Evolutionary conservation across 2,888 invertebrate species (phyloP), one percentile per base, ranked within the genome.

Genomic region (Sepiola atlantica): DNA sequence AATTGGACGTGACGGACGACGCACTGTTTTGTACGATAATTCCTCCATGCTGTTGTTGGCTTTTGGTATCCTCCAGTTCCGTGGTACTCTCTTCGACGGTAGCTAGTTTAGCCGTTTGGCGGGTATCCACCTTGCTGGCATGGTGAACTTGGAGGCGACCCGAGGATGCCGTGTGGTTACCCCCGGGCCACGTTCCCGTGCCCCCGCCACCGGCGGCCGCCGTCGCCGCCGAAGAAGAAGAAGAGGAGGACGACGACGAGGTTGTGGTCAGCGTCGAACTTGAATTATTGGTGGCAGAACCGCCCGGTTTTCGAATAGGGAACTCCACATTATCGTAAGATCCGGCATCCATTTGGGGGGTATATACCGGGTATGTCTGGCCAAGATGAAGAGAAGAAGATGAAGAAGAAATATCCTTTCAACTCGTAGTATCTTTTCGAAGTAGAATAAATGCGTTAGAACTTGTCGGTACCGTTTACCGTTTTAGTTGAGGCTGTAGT

Each of bases 241-340:
- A n/a, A 0, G 77, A 77, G 16, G 77, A 77, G 0, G 77, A 77
- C 21, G 57, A 57, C 57, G 21, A 57, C 57, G 57, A 57, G 0
- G 77, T n/a, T 14, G 77, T 77, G 77, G 77, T 77, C 77, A 77
- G 77, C 77, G 77, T 92, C 8, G 92, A 54, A 24, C 54, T 21
- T 6, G 24, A 6, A 54, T 0, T 90, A 35, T 92, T 92, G n/a
- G 35, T 28, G 28, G 92, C 6, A 55, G 92, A n/a, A 20, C 54
- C 55, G 8, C 94, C 95, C 1, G 96, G 96, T 35, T 96, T 95
- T 90, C 96, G 95, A 54, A 96, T 95, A 0, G 96, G 96, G 94
- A 97, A 97, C 95, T 97, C 96, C 94, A 97, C 96, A 94, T 97
- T 97, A 95, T 97, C 96, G 94, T 97, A 97, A 21, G 96, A 96